Evolutionary conservation across 1,140 invertebrate species (phyloP).

Genomic region (Drosophila nasuta): DNA sequence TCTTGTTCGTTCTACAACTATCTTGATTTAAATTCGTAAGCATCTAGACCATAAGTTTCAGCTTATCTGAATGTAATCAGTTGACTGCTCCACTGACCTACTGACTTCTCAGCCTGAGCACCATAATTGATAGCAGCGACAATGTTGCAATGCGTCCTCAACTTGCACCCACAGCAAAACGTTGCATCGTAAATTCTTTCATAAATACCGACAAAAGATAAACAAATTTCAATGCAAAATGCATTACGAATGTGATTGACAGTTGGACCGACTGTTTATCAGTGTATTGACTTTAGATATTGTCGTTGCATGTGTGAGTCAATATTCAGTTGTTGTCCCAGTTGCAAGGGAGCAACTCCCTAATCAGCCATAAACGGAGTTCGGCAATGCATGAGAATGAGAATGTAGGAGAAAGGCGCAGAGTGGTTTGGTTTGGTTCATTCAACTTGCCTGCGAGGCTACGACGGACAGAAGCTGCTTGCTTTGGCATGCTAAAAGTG

Average conservation of each 20-base stretch:
- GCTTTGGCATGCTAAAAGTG: slow-evolving; percentile 39
- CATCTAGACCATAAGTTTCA: background rate
- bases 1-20: background rate
- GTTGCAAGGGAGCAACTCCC: slow-evolving; percentile 47
- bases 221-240: slow-evolving; percentile 34
- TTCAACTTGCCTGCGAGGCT: slow-evolving; percentile 19
- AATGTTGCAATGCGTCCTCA: slow-evolving; percentile 21
- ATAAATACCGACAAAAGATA: slow-evolving; percentile 47
- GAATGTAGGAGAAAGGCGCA: slow-evolving; percentile 23
- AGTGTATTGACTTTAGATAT: slow-evolving; percentile 60
- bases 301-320: slow-evolving; percentile 46
- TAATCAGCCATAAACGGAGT: slow-evolving; percentile 37
- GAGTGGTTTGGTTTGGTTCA: slow-evolving; percentile 14
- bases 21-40: background rate
- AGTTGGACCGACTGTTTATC: slow-evolving; percentile 29
- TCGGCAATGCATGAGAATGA: slow-evolving; percentile 13
- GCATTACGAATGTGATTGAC: background rate
- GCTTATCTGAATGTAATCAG: slow-evolving; percentile 33
- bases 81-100: slow-evolving; percentile 49
- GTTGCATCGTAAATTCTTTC: slow-evolving; percentile 38
- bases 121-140: slow-evolving; percentile 29
- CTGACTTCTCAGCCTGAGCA: slow-evolving; percentile 11
- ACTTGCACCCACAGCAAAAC: slow-evolving; percentile 18
- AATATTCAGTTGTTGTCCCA: slow-evolving; percentile 61
- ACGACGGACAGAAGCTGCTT: slow-evolving; percentile 36